Evolutionary conservation across 2,797 vertebrate species (phyloP), one percentile per base, ranked within the genome.

Genomic region (Ispidina lecontei): DNA sequence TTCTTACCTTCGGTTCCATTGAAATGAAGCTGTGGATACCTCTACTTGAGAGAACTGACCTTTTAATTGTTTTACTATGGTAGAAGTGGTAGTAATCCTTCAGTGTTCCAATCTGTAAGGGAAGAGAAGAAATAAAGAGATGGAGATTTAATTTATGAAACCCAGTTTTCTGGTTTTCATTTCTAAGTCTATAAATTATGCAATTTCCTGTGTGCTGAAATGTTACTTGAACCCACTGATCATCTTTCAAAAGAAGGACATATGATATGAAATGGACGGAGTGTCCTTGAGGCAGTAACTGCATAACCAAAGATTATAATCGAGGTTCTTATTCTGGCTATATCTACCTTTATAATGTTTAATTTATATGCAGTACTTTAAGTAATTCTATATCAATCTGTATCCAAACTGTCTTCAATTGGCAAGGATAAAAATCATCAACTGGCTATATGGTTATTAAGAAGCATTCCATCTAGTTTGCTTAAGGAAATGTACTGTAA

Each of bases 1-100:
- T 94, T 97, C 98, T 98, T 98, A 99, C 99, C 99, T 99, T 99
- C 94, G 99, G 99, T 97, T 99, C 99, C 99, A 99, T 99, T 96
- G 99, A 99, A 97, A 99, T 99, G 98, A 99, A 99, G 98, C 98
- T 99, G 98, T 99, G 99, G 73, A 98, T 98, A 96, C 99, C 99
- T 96, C 98, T 98, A 93, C 99, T 99, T 82, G 98, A 99, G 76
- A 99, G 97, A 95, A 99, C 98, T 59, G 99, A 99, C 95, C 99
- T 98, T 98, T 99, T 99, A 98, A 99, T 99, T 94, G 99, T 99
- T 97, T 99, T 98, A 97, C 99, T 99, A 92, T 99, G 99, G 97
- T 99, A 99, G 97, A 99, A 99, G 97, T 99, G 99, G 97, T 99
- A 99, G 97, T 99, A 99, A 98, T 99, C 99, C 97, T 98, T 99